Conservation (phyloP, 2,797 vertebrate genomes). For the Diplodus sargus region DNA sequence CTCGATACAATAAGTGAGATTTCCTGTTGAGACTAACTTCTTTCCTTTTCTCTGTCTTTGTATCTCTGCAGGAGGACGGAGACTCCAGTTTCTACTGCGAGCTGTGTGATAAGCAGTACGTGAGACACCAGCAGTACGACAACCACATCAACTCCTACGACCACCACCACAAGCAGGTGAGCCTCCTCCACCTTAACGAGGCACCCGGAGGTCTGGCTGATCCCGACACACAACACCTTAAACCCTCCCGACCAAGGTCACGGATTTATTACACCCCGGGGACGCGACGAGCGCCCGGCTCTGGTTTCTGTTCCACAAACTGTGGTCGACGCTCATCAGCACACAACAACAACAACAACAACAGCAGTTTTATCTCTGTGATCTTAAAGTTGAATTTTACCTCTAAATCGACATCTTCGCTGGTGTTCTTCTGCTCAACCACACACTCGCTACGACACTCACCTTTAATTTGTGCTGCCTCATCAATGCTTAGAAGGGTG, state of each 20-base stretch:
- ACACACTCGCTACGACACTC: too few relatives aligned
- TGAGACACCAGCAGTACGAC: conserved; percentile 97
- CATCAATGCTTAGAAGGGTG: too few relatives aligned
- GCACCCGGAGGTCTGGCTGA: conserved; percentile 20
- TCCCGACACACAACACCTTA: conserved; percentile 15
- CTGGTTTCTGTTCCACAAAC: conserved; percentile 32
- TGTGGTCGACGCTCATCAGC: conserved; percentile 37
- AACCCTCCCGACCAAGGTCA: conserved; percentile 42
- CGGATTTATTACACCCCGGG: conserved; percentile 41
- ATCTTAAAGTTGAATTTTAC: too few relatives aligned
- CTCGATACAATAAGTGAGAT: background rate
- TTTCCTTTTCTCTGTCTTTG: background rate
- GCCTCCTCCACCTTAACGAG: conserved; percentile 49
- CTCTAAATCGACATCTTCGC: too few relatives aligned
- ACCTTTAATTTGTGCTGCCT: too few relatives aligned
- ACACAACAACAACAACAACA: background rate
- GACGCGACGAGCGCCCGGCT: conserved; percentile 19
- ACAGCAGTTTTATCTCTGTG: too few relatives aligned
- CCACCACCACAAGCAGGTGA: conserved; percentile 98
- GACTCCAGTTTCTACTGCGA: conserved; percentile 95
- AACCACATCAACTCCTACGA: conserved; percentile 99
- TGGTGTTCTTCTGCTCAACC: too few relatives aligned
- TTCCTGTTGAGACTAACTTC: background rate
- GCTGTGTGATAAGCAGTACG: conserved; percentile 97
- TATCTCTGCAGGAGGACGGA: conserved; percentile 83